Evolutionary conservation across 2,797 vertebrate genomes (phyloP).

Genomic region (Gymnoscopelus braueri): DNA sequence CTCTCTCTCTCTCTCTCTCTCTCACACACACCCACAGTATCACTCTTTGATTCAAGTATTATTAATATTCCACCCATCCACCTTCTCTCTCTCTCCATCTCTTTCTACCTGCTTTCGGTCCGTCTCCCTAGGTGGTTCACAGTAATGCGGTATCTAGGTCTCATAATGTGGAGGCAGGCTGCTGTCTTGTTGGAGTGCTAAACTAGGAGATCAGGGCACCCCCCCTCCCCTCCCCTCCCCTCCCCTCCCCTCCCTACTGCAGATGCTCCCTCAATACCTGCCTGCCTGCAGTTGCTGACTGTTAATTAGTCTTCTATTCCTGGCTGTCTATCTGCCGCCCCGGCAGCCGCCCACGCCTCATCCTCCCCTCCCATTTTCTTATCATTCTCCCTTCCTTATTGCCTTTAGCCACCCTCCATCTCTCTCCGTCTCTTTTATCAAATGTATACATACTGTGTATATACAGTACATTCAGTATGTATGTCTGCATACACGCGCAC

Average conservation of each 20-base stretch:
- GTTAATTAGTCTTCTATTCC: constrained; percentile 73
- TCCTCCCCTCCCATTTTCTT: constrained; percentile 35
- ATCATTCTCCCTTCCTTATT: constrained; percentile 40
- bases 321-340: constrained; percentile 65
- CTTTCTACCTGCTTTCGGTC: constrained; percentile 8
- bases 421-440: neutral
- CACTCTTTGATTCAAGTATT: constrained; percentile 28
- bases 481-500: neutral
- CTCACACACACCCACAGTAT: constrained; percentile 30
- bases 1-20: too few species aligned
- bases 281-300: constrained; percentile 71
- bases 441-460: too few species aligned
- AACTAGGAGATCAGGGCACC: constrained; percentile 28
- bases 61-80: constrained; percentile 29
- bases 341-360: constrained; percentile 57
- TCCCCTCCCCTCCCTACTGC: constrained; percentile 29
- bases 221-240: constrained; percentile 30
- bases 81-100: constrained; percentile 18
- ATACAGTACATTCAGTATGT: too few species aligned
- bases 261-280: constrained; percentile 55
- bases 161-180: constrained; percentile 15
- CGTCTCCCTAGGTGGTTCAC: constrained; percentile 27
- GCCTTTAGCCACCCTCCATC: neutral
- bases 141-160: constrained; percentile 23
- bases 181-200: constrained; percentile 36